Evolutionary conservation across 2,797 vertebrate genomes (phyloP).

Genomic region (Staurois parvus): DNA sequence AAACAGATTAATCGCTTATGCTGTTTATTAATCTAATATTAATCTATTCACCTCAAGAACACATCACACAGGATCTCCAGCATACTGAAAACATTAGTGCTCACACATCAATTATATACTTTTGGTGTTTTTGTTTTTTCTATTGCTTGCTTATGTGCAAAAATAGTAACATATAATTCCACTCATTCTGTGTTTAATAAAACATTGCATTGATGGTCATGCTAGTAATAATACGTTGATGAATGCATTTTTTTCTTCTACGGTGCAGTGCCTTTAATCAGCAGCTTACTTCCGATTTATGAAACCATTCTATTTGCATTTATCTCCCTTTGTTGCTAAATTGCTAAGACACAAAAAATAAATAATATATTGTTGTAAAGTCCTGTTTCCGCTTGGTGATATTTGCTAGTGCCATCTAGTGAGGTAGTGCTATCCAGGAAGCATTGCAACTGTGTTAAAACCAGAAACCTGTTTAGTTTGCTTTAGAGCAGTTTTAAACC

Average conservation of each 20-base stretch:
- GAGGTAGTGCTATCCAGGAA: too few species aligned
- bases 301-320: neutral
- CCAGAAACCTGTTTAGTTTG: too few species aligned
- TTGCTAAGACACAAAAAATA: too few species aligned
- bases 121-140: slow-evolving; percentile 39
- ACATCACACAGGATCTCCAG: slow-evolving; percentile 11
- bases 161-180: slow-evolving; percentile 37
- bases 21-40: slow-evolving; percentile 23
- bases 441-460: too few species aligned
- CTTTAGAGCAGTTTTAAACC: too few species aligned
- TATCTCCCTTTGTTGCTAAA: neutral
- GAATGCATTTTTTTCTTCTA: slow-evolving; percentile 23
- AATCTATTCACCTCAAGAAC: slow-evolving; percentile 40
- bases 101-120: slow-evolving; percentile 39
- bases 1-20: slow-evolving; percentile 3
- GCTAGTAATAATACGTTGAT: slow-evolving; percentile 17
- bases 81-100: slow-evolving; percentile 37
- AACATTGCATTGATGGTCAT: slow-evolving; percentile 38
- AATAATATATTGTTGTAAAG: too few species aligned
- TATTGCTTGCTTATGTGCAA: slow-evolving; percentile 26
- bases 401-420: too few species aligned
- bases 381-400: too few species aligned
- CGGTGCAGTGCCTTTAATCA: slow-evolving; percentile 35
- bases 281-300: slow-evolving; percentile 14
- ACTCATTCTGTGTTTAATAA: slow-evolving; percentile 47